phyloP scores from a whole-genome alignment of 1,140 invertebrate species.

The Cheumatopsyche charites region DNA sequence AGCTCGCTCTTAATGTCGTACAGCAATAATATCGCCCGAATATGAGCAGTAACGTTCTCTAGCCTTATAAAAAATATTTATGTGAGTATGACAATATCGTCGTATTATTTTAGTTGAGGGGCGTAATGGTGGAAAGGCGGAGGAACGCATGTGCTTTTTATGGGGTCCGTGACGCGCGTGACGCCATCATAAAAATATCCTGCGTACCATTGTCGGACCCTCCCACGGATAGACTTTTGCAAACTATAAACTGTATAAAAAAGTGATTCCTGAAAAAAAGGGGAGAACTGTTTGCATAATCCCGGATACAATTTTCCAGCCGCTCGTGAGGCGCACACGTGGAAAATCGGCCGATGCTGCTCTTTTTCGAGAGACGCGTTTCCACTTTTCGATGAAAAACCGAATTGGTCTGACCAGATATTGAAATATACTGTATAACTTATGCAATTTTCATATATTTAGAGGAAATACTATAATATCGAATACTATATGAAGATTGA shows the following conservation, averaged over 20 bases:
- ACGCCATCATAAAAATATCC: conserved; percentile 26
- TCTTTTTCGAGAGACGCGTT: too few relatives aligned
- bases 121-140: neutral
- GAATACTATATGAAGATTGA: too few relatives aligned
- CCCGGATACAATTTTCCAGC: too few relatives aligned
- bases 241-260: conserved; percentile 24
- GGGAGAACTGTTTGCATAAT: neutral
- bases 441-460: too few relatives aligned
- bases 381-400: too few relatives aligned
- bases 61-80: neutral
- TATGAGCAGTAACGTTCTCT: neutral
- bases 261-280: conserved; percentile 4
- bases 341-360: too few relatives aligned
- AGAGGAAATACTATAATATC: too few relatives aligned
- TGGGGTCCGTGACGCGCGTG: conserved; percentile 3
- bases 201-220: conserved; percentile 23
- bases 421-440: too few relatives aligned
- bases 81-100: conserved; percentile 6
- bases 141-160: conserved; percentile 20
- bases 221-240: neutral
- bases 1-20: too few relatives aligned
- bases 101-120: conserved; percentile 13
- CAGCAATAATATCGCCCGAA: too few relatives aligned
- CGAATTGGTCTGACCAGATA: too few relatives aligned
- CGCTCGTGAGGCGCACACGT: too few relatives aligned